Conservation (phyloP, 2,888 invertebrate genomes). For the Scrobipalpa atriplicella region DNA sequence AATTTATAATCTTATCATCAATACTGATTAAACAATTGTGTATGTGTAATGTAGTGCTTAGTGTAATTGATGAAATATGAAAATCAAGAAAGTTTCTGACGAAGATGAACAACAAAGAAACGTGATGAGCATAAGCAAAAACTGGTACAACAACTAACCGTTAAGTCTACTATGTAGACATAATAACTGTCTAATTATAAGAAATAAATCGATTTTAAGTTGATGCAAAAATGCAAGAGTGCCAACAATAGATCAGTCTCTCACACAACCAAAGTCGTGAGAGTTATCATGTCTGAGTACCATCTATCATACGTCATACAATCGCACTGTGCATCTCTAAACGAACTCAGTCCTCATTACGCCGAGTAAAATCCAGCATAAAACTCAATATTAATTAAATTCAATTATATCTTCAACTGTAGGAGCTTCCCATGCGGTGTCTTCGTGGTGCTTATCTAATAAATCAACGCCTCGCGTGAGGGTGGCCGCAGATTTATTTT, state of each 20-base stretch:
- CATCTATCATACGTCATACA: constrained; percentile 27
- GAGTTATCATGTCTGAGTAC: constrained; percentile 25
- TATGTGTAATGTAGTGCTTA: no score
- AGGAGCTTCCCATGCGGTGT: constrained; percentile 41
- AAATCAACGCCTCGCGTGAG: constrained; percentile 75
- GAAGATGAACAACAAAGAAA: constrained; percentile 13
- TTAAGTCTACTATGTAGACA: constrained; percentile 19
- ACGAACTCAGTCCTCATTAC: constrained; percentile 25
- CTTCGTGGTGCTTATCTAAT: constrained; percentile 54
- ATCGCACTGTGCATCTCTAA: constrained; percentile 30
- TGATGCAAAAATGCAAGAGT: constrained; percentile 22
- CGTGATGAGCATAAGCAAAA: constrained; percentile 17
- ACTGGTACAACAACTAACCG: constrained; percentile 9
- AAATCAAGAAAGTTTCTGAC: constrained; percentile 7
- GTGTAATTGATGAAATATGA: constrained; percentile 1
- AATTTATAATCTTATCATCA: no score
- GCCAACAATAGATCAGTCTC: constrained; percentile 24
- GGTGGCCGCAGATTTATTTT: constrained; percentile 77
- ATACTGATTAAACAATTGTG: no score
- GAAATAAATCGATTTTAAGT: constrained; percentile 24
- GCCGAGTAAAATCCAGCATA: constrained; percentile 14
- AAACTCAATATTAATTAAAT: constrained; percentile 53
- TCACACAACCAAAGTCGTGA: constrained; percentile 28
- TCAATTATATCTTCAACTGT: constrained; percentile 52
- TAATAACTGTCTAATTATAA: constrained; percentile 27